Conservation (phyloP, 2,888 invertebrate species). For the Pristionchus arcanus region DNA sequence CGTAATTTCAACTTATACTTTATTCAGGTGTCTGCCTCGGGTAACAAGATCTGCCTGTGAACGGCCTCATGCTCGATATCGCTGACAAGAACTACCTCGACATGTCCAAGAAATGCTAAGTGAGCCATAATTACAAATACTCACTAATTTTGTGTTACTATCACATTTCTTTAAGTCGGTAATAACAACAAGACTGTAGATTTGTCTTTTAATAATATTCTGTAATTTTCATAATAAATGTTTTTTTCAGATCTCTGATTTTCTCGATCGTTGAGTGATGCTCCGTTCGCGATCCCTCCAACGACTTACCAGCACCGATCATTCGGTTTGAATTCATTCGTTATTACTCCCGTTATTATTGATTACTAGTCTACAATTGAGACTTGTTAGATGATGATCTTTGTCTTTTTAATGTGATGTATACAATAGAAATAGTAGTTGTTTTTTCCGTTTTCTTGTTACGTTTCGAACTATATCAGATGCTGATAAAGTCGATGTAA, state of each 20-base stretch:
- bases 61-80: too few relatives aligned
- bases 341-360: constrained; percentile 39
- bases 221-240: background rate
- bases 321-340: constrained; percentile 36
- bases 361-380: constrained; percentile 43
- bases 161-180: constrained; percentile 35
- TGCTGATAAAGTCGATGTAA: constrained; percentile 21
- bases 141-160: too few relatives aligned
- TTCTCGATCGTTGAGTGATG: constrained; percentile 4
- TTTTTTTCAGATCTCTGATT: background rate
- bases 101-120: too few relatives aligned
- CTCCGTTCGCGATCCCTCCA: constrained; percentile 21
- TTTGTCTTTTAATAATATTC: too few relatives aligned
- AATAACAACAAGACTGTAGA: too few relatives aligned
- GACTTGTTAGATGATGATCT: constrained; percentile 54
- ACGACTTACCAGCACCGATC: background rate
- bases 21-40: too few relatives aligned
- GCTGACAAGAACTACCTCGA: too few relatives aligned
- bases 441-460: constrained; percentile 48
- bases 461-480: constrained; percentile 27
- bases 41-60: too few relatives aligned
- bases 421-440: constrained; percentile 34
- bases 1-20: too few relatives aligned
- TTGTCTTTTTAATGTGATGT: background rate
- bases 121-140: too few relatives aligned